Percentiles rank a stretch among this genome's conserved stretches.
Evolutionary conservation across 2,113 vertebrate genomes (phyloP).

Genomic region (Corydoras sp.): DNA sequence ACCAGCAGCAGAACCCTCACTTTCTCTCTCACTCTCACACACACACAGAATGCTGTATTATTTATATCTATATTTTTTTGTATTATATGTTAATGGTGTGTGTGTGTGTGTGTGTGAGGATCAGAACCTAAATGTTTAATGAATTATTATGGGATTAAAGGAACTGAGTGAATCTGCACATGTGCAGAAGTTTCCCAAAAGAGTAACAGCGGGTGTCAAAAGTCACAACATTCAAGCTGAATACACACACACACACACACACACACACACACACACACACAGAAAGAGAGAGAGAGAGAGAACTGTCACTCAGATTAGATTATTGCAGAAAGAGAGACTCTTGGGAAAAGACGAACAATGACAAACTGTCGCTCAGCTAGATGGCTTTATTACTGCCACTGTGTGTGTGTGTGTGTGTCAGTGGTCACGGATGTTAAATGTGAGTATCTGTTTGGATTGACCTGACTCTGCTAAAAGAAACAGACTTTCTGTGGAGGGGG

Average conservation of each 20-base stretch:
- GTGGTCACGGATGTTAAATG: conserved; percentile 9
- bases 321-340: conserved; percentile 28
- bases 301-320: conserved; percentile 19
- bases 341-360: conserved; percentile 42
- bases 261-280: conserved; percentile 7
- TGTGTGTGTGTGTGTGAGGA: too few species aligned
- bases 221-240: background rate
- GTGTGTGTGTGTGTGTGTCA: conserved; percentile 16
- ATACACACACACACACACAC: background rate
- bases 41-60: background rate
- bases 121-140: too few species aligned
- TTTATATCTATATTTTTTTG: too few species aligned
- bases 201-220: too few species aligned
- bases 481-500: conserved; percentile 1
- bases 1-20: conserved; percentile 1
- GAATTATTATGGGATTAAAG: too few species aligned
- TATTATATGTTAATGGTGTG: too few species aligned
- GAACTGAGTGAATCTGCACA: too few species aligned
- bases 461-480: conserved; percentile 5
- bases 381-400: conserved; percentile 38
- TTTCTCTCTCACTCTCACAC: background rate
- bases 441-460: conserved; percentile 6
- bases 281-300: background rate
- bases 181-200: too few species aligned
- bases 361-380: conserved; percentile 39